Base-by-base conservation (phyloP, 2,888 invertebrate species). In the Epistrophe eligans region DNA sequence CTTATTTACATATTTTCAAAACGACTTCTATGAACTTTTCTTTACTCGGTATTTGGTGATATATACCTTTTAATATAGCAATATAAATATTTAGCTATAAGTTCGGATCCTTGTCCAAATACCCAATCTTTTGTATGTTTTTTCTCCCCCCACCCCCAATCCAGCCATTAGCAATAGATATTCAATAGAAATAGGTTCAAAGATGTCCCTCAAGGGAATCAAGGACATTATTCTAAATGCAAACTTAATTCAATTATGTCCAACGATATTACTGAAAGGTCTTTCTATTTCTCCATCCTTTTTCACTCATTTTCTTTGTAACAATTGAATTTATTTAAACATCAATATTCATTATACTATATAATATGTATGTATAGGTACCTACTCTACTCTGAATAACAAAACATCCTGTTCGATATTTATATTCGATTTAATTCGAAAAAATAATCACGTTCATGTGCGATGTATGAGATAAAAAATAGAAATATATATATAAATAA, bases 381-480 rank as follows among this genome's bases (percentile, higher is more conserved):
- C n/a, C n/a, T n/a, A n/a, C n/a, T n/a, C n/a, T 35, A 11, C 43
- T 28, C 35, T 35, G 43, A 48, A 60, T 60, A 38, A 67, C 52
- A 43, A 28, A 35, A 82, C 77, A 85, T 85, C 85, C 85, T 84
- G 77, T 84, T 79, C 67, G 58, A 55, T 62, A 64, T 13, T 6
- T 4, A 15, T 13, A 55, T 55, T 55, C 32, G 15, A 55, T 24
- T 2, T 24, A 3, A 24, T 55, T 55, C 9, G 28, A 43, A 55
- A 87, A 83, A 62, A 74, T 66, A 83, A 83, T 83, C 87, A 87
- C 87, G 87, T 87, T 40, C 38, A 40, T 70, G 24, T n/a, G 24
- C 60, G 50, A 72, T 77, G 71, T 66, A 57, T 24, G 40, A 62
- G 71, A 76, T 32, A 67, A 79, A 74, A 35, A 67, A 79, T n/a